Evolutionary conservation across 92 coral and sea anemone genomes (phyloP).

Genomic region (Muricea muricata): DNA sequence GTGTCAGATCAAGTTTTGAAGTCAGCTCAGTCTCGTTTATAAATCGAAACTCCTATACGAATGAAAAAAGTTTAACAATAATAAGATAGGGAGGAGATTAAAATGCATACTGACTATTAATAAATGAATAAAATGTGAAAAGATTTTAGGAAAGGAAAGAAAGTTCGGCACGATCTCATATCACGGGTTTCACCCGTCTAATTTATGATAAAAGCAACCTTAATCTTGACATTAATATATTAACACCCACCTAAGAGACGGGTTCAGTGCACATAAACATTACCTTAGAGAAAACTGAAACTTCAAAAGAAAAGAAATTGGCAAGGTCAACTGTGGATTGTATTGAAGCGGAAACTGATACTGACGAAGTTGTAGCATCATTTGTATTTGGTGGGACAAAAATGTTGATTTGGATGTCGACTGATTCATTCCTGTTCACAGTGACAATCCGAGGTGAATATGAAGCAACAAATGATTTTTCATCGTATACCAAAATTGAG

Average conservation of each 20-base stretch:
- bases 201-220: too few species aligned
- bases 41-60: neutral
- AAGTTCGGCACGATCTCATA: too few species aligned
- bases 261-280: too few species aligned
- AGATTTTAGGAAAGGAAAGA: too few species aligned
- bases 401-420: neutral
- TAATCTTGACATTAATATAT: too few species aligned
- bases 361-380: neutral
- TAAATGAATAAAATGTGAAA: neutral
- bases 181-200: too few species aligned
- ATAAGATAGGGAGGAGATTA: too few species aligned
- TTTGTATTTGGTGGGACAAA: neutral
- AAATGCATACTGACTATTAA: too few species aligned
- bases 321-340: neutral
- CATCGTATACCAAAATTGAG: neutral
- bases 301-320: neutral
- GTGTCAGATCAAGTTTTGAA: too few species aligned
- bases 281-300: slow-evolving; percentile 34
- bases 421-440: neutral
- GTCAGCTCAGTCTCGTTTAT: neutral
- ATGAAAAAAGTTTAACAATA: neutral
- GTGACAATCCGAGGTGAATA: neutral
- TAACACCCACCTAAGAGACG: neutral
- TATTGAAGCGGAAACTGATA: slow-evolving; percentile 6
- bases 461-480: neutral